Evolutionary conservation across 2,797 vertebrate genomes (phyloP), one percentile per base, ranked within the genome.

Genomic region (Gymnocypris eckloni): DNA sequence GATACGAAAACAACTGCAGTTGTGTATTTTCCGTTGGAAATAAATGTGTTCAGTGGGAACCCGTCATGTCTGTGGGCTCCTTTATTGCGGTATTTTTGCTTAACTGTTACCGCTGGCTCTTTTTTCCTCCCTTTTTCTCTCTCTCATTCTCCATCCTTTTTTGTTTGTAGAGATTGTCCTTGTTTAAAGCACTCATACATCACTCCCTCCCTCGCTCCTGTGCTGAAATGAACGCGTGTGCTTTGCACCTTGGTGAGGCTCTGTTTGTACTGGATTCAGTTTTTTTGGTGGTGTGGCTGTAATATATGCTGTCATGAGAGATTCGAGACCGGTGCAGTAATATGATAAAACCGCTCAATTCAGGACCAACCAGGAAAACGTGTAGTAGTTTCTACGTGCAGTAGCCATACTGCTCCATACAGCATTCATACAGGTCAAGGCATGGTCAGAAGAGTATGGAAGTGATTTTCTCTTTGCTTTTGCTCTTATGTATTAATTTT

Each of bases 401-500:
- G 1, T 91, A 90, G 33, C 6, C 20, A 2, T 37, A 15, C 75
- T 11, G 22, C 37, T 56, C 75, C 75, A 16, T 37, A 18, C 28
- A 45, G 67, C 78, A 79, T 71, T 61, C 52, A 50, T 70, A 79
- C 59, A 25, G 11, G 79, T 84, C 89, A 89, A 37, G 92, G 96
- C 96, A 97, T 98, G 97, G 97, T 98, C 97, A 96, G 94, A 95
- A 97, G 96, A 97, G 97, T 97, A 97, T 96, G 96, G 95, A 98
- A 94, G 92, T 89, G 77, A 52, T 90, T 94, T 90, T 92, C 94
- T 89, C 48, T 8, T 22, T 48, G 43, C 52, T 28, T 76, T 12
- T 79, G n/a, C 39, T 48, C 61, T 41, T 64, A 69, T 69, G 66
- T 45, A 43, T 43, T 43, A 8, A 43, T 80, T 79, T 52, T 41